Base-by-base conservation (phyloP, 2,113 vertebrate species). In the Nothoprocta perdicaria region DNA sequence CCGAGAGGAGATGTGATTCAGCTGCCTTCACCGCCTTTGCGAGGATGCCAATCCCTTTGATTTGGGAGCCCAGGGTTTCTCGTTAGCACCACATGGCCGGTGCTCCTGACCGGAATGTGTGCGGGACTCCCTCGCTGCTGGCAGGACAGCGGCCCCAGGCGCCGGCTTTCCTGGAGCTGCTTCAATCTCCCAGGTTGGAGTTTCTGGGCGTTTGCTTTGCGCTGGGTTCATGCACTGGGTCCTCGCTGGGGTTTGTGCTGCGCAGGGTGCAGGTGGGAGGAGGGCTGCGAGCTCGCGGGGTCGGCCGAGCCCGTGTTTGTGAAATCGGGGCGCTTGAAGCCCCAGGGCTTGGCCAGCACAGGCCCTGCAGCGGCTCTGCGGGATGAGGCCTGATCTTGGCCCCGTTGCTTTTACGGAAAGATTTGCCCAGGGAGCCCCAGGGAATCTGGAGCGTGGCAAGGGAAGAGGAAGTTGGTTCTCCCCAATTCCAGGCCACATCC, bases 11-110 rank as follows among this genome's bases (percentile, higher is more conserved):
- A 40, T 2, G 7, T 2, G 2, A 69, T 76, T 93, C 40, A 79
- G 7, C 62, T 45, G 40, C 11, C 48, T 79, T 73, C 6, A 0
- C 40, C 33, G 23, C 60, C 83, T 89, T 0, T 0, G 80, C 0
- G 2, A 68, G 15, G 17, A n/a, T 62, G 52, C 24, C 50, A 74
- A 0, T 80, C 52, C 13, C 53, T 81, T 69, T 46, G 12, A 0
- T 88, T 75, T 58, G 35, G 35, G 35, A 38, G 35, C 35, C 35
- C 35, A 8, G 35, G 35, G 35, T 38, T 38, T 38, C 35, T 38
- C 35, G 35, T 38, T 38, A 38, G 35, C 35, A 38, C 35, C 35
- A 38, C 35, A 38, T 38, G 84, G 40, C 5, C 66, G 5, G 48
- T 16, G 14, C 38, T 71, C 40, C 61, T 58, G 18, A 21, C 23